These are phyloP conservation scores for Ormyrus labotus DNA, from an alignment of 2,888 invertebrate species.

Conservation along the genomic window DNA sequence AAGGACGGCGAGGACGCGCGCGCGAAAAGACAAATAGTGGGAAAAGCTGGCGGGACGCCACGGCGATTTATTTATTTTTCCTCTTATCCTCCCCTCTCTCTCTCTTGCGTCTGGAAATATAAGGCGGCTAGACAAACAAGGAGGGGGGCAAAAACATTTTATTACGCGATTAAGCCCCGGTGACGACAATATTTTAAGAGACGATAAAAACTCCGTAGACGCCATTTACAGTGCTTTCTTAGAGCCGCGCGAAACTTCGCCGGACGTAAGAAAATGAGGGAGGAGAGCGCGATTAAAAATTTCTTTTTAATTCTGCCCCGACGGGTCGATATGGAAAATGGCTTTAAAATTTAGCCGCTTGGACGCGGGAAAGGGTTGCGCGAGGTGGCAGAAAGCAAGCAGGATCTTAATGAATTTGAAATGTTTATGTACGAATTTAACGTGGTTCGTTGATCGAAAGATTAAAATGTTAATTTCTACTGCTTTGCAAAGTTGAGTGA, in stretches of 20 bases:
- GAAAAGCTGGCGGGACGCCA: constrained; percentile 68
- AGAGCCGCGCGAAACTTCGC: constrained; percentile 42
- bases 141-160: constrained; percentile 70
- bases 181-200: constrained; percentile 70
- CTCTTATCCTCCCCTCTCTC: constrained; percentile 59
- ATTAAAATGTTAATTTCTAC: not conserved
- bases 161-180: constrained; percentile 71
- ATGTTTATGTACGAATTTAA: too few relatives aligned
- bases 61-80: constrained; percentile 71
- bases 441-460: not conserved
- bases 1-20: constrained; percentile 24
- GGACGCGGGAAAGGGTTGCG: not conserved
- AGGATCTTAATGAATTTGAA: too few relatives aligned
- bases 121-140: constrained; percentile 65
- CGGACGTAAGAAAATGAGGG: constrained; percentile 35
- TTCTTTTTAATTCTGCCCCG: constrained; percentile 18
- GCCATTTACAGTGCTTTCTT: constrained; percentile 41
- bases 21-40: constrained; percentile 55
- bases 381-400: too few relatives aligned
- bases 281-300: constrained; percentile 20
- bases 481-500: too few relatives aligned
- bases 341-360: not conserved
- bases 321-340: not conserved
- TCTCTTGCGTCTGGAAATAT: not conserved
- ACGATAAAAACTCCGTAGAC: constrained; percentile 63